phyloP scores from a whole-genome alignment of 2,888 invertebrate genomes.

The Dimorphilus gyrociliatus region DNA sequence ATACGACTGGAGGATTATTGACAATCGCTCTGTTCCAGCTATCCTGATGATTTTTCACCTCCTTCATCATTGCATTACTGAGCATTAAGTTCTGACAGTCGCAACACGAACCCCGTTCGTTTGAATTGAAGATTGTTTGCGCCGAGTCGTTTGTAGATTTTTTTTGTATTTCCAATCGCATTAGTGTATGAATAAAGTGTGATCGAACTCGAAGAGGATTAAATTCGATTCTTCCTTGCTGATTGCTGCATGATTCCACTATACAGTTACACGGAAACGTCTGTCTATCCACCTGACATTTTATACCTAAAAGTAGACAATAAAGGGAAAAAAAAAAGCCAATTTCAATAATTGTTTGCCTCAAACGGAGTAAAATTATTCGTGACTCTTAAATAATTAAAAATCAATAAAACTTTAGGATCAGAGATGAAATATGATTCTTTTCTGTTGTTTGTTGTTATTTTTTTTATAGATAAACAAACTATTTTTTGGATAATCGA shows the following conservation, averaged over 20 bases:
- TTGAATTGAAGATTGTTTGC: constrained; percentile 36
- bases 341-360: too few species aligned
- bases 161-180: constrained; percentile 47
- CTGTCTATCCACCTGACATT: constrained; percentile 57
- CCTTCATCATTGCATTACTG: constrained; percentile 30
- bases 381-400: too few species aligned
- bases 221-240: constrained; percentile 81
- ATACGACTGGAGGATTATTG: too few species aligned
- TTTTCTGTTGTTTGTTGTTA: too few species aligned
- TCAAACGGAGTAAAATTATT: too few species aligned
- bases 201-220: constrained; percentile 85
- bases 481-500: too few species aligned
- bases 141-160: too few species aligned
- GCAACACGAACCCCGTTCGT: constrained; percentile 31
- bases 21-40: constrained; percentile 16
- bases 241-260: constrained; percentile 79
- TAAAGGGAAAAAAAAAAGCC: not conserved
- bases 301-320: constrained; percentile 31
- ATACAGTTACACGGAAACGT: constrained; percentile 94
- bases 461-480: too few species aligned
- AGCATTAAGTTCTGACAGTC: constrained; percentile 34
- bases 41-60: constrained; percentile 6
- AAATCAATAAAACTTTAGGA: too few species aligned
- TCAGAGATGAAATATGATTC: too few species aligned
- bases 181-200: constrained; percentile 88